Percentiles rank a stretch among this genome's conserved stretches.
Evolutionary conservation across 1,140 invertebrate genomes (phyloP).

Genomic region (Leucophenga varia): DNA sequence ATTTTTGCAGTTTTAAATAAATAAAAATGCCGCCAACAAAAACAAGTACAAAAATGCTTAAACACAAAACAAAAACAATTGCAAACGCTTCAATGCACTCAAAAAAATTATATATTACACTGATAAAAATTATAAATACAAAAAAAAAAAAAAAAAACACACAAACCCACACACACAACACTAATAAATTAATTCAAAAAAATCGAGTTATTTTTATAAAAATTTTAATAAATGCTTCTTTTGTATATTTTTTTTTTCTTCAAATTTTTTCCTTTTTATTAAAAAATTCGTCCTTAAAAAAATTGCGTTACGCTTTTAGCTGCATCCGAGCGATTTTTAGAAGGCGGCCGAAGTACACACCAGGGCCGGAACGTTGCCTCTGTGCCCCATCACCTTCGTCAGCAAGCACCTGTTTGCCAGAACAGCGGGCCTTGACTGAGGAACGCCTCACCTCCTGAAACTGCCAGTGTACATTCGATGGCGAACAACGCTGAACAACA

Average conservation of each 20-base stretch:
- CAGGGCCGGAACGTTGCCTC: conserved; percentile 56
- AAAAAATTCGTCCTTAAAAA: not conserved
- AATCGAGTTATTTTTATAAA: too few relatives aligned
- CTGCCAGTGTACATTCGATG: conserved; percentile 52
- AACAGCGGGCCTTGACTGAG: conserved; percentile 58
- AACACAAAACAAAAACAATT: too few relatives aligned
- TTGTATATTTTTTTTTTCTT: not conserved
- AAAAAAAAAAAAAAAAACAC: too few relatives aligned
- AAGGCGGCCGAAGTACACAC: conserved; percentile 58
- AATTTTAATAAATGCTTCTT: too few relatives aligned
- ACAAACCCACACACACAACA: conserved; percentile 4
- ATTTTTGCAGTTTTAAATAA: too few relatives aligned
- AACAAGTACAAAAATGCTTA: too few relatives aligned
- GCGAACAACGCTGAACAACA: conserved; percentile 43
- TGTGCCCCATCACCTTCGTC: conserved; percentile 58
- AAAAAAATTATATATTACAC: too few relatives aligned
- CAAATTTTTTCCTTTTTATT: conserved; percentile 5
- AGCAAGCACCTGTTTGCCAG: conserved; percentile 57
- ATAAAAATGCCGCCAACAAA: too few relatives aligned
- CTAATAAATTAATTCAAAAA: conserved; percentile 20
- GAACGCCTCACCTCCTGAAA: conserved; percentile 56
- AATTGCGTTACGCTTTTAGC: conserved; percentile 54
- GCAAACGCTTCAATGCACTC: too few relatives aligned
- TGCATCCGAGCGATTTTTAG: conserved; percentile 67
- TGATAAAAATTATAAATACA: conserved; percentile 5